These are phyloP conservation scores for Teinopalpus imperialis DNA, from an alignment of 2,888 invertebrate species.

Conservation along the genomic window DNA sequence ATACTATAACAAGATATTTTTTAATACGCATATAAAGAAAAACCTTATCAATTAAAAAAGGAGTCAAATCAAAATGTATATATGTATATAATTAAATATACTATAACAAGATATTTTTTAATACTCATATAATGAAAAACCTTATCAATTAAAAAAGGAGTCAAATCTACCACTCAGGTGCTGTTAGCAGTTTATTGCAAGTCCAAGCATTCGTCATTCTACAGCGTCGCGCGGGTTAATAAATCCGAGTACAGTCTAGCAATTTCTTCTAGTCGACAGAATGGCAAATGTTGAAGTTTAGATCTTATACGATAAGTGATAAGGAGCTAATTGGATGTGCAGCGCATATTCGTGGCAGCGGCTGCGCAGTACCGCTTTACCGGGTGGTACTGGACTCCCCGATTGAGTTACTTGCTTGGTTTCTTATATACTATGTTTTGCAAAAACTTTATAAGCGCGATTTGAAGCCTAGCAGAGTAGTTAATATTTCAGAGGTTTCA, in stretches of 20 bases:
- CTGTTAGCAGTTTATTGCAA: constrained; percentile 53
- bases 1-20: too few species aligned
- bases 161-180: constrained; percentile 58
- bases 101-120: too few species aligned
- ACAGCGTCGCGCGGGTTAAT: constrained; percentile 46
- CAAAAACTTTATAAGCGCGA: constrained; percentile 49
- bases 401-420: not conserved
- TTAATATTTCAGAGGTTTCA: constrained; percentile 33
- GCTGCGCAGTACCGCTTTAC: constrained; percentile 53
- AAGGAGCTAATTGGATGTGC: constrained; percentile 47
- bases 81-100: too few species aligned
- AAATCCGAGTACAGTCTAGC: constrained; percentile 67
- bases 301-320: constrained; percentile 43
- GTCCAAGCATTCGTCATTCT: constrained; percentile 74
- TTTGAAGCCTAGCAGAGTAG: constrained; percentile 35
- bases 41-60: too few species aligned
- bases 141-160: constrained; percentile 67
- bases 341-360: constrained; percentile 52
- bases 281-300: constrained; percentile 73
- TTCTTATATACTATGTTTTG: constrained; percentile 40
- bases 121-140: too few species aligned
- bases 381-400: constrained; percentile 63
- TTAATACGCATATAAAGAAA: too few species aligned
- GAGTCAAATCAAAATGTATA: too few species aligned
- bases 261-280: constrained; percentile 71